These are phyloP conservation scores for Crenuchus spilurus DNA, from an alignment of 2,797 vertebrate species.

Conservation along the genomic window DNA sequence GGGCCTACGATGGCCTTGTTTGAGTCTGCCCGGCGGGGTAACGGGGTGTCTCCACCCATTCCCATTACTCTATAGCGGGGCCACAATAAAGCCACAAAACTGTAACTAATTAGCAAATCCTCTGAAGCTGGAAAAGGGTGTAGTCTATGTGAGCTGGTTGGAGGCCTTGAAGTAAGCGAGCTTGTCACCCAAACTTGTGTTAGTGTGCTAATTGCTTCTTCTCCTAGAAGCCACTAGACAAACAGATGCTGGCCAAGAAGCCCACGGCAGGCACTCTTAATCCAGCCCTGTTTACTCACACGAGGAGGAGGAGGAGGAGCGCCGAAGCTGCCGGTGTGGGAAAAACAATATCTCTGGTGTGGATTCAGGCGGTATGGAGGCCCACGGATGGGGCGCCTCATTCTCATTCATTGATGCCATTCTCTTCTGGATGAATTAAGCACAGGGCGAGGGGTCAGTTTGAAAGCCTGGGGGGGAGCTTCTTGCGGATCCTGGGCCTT, in stretches of 20 bases:
- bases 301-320: background rate
- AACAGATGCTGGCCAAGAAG: conserved; percentile 35
- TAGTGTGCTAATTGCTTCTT: conserved; percentile 57
- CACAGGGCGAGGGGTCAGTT: conserved; percentile 45
- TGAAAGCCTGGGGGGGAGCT: conserved; percentile 10
- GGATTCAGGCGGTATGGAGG: conserved; percentile 16
- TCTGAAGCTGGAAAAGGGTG: background rate
- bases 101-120: conserved; percentile 55
- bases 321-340: conserved; percentile 29
- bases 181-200: conserved; percentile 36
- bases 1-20: background rate
- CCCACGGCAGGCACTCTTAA: conserved; percentile 30
- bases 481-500: conserved; percentile 20
- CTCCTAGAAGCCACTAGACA: conserved; percentile 45
- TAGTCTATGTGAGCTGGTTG: background rate
- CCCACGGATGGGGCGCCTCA: conserved; percentile 34
- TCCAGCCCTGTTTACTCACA: conserved; percentile 46
- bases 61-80: background rate
- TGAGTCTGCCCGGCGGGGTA: background rate
- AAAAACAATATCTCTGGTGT: conserved; percentile 37
- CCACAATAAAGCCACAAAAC: conserved; percentile 52
- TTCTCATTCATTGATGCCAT: conserved; percentile 47
- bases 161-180: conserved; percentile 31
- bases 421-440: conserved; percentile 39
- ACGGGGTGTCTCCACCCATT: background rate